Base-by-base conservation (phyloP, 2,113 vertebrate species). In the Megaceryle maxima region DNA sequence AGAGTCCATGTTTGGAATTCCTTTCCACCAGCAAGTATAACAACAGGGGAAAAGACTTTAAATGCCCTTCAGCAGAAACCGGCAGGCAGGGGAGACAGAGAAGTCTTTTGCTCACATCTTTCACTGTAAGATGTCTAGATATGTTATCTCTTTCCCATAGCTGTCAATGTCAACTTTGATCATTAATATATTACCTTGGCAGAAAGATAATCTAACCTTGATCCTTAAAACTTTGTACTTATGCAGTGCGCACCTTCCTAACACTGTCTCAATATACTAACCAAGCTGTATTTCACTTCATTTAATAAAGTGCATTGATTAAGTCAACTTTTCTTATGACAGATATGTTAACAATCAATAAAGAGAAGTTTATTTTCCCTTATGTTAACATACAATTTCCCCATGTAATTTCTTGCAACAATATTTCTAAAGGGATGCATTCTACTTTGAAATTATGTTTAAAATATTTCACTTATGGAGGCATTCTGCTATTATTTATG, bases 131-230 rank as follows among this genome's bases (percentile, higher is more conserved):
- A 88, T 78, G 44, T 88, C 80, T 96, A 83, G 84, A 62, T 85
- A 77, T 83, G 78, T 97, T 97, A 93, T 93, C 92, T 92, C 95
- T 91, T 97, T 96, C 89, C 87, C 56, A 57, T 33, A 57, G 56
- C 37, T 97, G 94, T 95, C 96, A 97, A 64, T 95, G 92, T 94
- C 94, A 95, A 33, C 87, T 97, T 97, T 97, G 85, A 97, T 97
- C 94, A 97, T 62, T 92, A 94, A 83, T 91, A 82, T 64, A 92
- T 92, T 76, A 86, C 76, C 83, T 92, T 94, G 95, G 72, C 89
- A 96, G 74, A 93, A 93, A 95, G 93, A 83, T 91, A 97, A 96
- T 91, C 94, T 95, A 96, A 94, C 64, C 68, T 95, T n/a, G 0
- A 26, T 84, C 76, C 90, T 87, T 96, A 94, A 96, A 97, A 96